Evolutionary conservation across 2,888 invertebrate species (phyloP).

Genomic region (Pocota personata): DNA sequence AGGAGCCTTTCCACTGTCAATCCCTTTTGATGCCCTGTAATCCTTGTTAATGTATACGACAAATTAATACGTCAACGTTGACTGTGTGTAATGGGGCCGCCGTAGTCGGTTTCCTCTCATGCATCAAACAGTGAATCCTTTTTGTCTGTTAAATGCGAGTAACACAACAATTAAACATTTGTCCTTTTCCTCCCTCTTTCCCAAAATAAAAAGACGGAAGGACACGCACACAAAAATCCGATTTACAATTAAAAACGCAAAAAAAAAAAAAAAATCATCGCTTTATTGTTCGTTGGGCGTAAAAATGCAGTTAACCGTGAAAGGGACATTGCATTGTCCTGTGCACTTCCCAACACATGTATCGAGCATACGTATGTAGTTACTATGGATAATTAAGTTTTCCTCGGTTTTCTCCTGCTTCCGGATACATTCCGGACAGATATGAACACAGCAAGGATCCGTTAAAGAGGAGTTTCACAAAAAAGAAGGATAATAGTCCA

Average conservation of each 20-base stretch:
- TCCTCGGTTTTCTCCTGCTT: background rate
- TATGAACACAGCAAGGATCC: slow-evolving; percentile 18
- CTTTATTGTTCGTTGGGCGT: slow-evolving; percentile 54
- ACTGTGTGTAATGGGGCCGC: background rate
- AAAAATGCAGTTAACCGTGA: slow-evolving; percentile 48
- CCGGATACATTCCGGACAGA: background rate
- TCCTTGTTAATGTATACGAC: slow-evolving; percentile 59
- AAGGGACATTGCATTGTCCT: slow-evolving; percentile 37
- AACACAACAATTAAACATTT: slow-evolving; percentile 30
- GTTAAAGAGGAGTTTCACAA: background rate
- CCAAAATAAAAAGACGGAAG: background rate
- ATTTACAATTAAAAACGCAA: slow-evolving; percentile 56
- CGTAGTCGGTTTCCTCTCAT: slow-evolving; percentile 39
- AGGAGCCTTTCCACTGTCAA: slow-evolving; percentile 23
- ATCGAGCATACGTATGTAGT: slow-evolving; percentile 5
- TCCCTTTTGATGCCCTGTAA: slow-evolving; percentile 46
- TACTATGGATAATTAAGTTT: slow-evolving; percentile 46
- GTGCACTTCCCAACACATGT: background rate
- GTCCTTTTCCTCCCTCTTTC: background rate
- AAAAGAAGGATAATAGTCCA: slow-evolving; percentile 32
- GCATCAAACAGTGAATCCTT: slow-evolving; percentile 46
- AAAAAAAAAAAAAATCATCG: slow-evolving; percentile 52
- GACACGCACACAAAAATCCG: background rate
- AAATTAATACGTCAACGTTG: slow-evolving; percentile 57
- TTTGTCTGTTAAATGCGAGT: slow-evolving; percentile 41